Evolutionary conservation across 2,113 vertebrate species (phyloP), one percentile per base, ranked within the genome.

Genomic region (Myrmecobius fasciatus): DNA sequence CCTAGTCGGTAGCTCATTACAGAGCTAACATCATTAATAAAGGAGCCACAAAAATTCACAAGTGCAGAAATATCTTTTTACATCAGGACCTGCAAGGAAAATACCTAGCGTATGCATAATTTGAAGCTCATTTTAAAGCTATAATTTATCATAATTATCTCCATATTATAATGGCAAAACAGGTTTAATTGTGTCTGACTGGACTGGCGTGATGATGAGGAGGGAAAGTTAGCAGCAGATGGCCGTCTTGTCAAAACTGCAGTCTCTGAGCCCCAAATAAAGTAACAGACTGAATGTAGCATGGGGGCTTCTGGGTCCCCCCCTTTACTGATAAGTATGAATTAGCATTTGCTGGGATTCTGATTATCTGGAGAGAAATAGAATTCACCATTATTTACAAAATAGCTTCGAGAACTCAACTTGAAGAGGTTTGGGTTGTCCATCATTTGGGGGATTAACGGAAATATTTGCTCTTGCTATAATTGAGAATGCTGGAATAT

Each of bases 61-160:
- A 98, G 97, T 90, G 95, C 36, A 89, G 95, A 97, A 98, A 95
- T 98, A 98, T 98, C 96, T 98, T 98, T 83, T 98, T 97, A 97
- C 88, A 97, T 98, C 95, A 94, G 97, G 98, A 97, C 97, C 98
- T 98, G 96, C 97, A 96, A 98, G 97, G 97, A 98, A 98, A 98
- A 98, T 98, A 98, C 98, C 98, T 98, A 97, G 98, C 67, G 93
- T 98, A 98, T 97, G 98, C 98, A 97, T 98, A 98, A 99, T 98
- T 98, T 97, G 97, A 97, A 97, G 67, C 93, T 98, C 97, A 98
- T 98, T 98, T 98, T 97, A 98, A 98, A 98, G 96, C 97, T 97
- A 98, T 98, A 98, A 98, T 99, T 99, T 98, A 98, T 99, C 98
- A 98, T 98, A 98, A 98, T 99, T 99, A 99, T 98, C 98, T 98